Conservation (phyloP, 1,140 invertebrate species). For the Ceratina australensis region DNA sequence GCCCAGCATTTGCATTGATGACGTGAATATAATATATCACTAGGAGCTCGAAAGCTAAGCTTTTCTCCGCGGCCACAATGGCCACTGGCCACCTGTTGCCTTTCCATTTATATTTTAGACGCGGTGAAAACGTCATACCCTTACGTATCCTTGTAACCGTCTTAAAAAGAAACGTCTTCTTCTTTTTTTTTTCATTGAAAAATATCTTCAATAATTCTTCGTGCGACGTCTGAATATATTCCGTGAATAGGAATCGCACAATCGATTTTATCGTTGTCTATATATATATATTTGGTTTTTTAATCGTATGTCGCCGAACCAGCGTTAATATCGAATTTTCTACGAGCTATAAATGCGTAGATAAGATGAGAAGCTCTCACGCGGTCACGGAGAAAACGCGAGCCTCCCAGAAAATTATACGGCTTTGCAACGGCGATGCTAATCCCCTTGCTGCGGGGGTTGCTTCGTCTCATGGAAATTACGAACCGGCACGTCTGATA, state of each 20-base stretch:
- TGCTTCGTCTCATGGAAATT: slow-evolving; percentile 41
- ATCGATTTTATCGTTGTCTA: background rate
- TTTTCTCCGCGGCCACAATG: slow-evolving; percentile 72
- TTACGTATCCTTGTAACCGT: slow-evolving; percentile 65
- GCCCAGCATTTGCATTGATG: slow-evolving; percentile 76
- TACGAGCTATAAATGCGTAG: slow-evolving; percentile 12
- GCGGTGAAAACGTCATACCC: slow-evolving; percentile 62
- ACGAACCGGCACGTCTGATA: slow-evolving; percentile 27
- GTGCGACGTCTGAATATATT: background rate
- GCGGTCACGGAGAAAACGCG: slow-evolving; percentile 27
- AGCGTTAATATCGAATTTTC: slow-evolving; percentile 27
- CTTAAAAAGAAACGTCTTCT: slow-evolving; percentile 29
- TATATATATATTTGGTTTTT: background rate
- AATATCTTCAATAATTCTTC: background rate
- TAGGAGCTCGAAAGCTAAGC: slow-evolving; percentile 67
- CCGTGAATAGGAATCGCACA: background rate
- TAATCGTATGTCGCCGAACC: background rate
- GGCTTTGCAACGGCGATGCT: slow-evolving; percentile 24
- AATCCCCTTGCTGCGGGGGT: slow-evolving; percentile 27
- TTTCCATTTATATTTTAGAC: slow-evolving; percentile 78
- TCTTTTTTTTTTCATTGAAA: background rate
- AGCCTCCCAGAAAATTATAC: slow-evolving; percentile 35
- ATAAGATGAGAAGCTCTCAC: background rate
- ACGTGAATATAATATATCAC: slow-evolving; percentile 77
- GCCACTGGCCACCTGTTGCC: slow-evolving; percentile 78